A percentile compares a stretch with the other conserved stretches of the same genome.
phyloP scores from a whole-genome alignment of 1,140 invertebrate genomes.

The Pygmarrhopalites habei region DNA sequence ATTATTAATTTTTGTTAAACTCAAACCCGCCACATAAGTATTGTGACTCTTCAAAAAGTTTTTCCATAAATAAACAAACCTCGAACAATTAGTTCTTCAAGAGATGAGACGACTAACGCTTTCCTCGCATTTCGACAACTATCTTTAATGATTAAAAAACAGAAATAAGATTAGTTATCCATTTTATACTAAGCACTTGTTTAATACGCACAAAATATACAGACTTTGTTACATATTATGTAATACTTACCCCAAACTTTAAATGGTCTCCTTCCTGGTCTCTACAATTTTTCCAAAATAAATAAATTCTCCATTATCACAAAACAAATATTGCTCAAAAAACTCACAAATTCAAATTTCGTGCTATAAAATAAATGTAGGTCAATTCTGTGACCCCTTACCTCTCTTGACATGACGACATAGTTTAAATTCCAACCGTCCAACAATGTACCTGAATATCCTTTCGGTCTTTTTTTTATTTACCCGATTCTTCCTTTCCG shows the following conservation, averaged over 20 bases:
- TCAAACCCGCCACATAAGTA: no score
- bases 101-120: slow-evolving; percentile 82
- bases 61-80: slow-evolving; percentile 48
- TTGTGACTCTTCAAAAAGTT: no score
- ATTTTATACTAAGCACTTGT: no score
- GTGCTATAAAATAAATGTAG: neutral
- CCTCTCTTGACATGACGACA: slow-evolving; percentile 58
- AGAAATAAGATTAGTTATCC: no score
- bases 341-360: slow-evolving; percentile 40
- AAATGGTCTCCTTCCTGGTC: slow-evolving; percentile 50
- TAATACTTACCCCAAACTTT: slow-evolving; percentile 56
- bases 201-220: no score
- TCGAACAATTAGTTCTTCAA: slow-evolving; percentile 82
- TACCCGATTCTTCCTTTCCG: neutral
- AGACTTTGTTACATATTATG: no score
- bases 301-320: neutral
- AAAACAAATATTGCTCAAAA: neutral
- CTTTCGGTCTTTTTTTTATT: no score
- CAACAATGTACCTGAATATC: slow-evolving; percentile 11
- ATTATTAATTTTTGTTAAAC: no score
- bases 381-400: slow-evolving; percentile 37
- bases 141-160: slow-evolving; percentile 60
- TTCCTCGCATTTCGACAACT: slow-evolving; percentile 86
- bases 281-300: slow-evolving; percentile 18
- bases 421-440: slow-evolving; percentile 40